These are phyloP conservation scores for Potorous gilbertii DNA, from an alignment of 2,797 vertebrate species.

Conservation along the genomic window DNA sequence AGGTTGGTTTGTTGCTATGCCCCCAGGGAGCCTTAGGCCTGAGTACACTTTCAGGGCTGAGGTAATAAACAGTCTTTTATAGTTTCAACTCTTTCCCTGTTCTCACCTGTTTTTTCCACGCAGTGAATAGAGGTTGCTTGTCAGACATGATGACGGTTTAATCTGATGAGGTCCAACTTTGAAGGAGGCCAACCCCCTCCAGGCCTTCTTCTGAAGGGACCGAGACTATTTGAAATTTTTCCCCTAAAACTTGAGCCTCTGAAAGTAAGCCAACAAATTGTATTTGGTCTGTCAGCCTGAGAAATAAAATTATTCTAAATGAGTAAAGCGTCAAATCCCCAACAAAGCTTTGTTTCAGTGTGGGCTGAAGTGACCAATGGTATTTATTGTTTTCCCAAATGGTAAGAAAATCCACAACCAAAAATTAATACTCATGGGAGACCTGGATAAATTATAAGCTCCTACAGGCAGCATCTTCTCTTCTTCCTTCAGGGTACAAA, in stretches of 20 bases:
- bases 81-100: constrained; percentile 4
- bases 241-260: constrained; percentile 11
- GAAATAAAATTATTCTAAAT: constrained; percentile 24
- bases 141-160: constrained; percentile 35
- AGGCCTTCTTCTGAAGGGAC: constrained; percentile 32
- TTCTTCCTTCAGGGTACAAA: background rate
- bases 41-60: background rate
- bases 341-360: constrained; percentile 46
- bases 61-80: background rate
- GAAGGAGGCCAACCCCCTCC: constrained; percentile 1
- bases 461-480: background rate
- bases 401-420: constrained; percentile 34
- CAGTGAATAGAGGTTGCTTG: constrained; percentile 51
- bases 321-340: constrained; percentile 36
- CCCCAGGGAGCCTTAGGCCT: background rate
- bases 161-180: constrained; percentile 46
- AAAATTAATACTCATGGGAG: constrained; percentile 47
- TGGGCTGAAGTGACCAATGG: constrained; percentile 16
- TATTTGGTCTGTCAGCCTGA: constrained; percentile 35
- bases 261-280: constrained; percentile 38
- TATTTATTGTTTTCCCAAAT: constrained; percentile 55
- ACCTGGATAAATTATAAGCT: constrained; percentile 26
- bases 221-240: constrained; percentile 28
- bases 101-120: constrained; percentile 28
- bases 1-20: constrained; percentile 13